A percentile compares a stretch with the other conserved stretches of the same genome.
These are phyloP conservation scores for Pagrus major DNA, from an alignment of 2,113 vertebrate genomes.

Conservation along the genomic window DNA sequence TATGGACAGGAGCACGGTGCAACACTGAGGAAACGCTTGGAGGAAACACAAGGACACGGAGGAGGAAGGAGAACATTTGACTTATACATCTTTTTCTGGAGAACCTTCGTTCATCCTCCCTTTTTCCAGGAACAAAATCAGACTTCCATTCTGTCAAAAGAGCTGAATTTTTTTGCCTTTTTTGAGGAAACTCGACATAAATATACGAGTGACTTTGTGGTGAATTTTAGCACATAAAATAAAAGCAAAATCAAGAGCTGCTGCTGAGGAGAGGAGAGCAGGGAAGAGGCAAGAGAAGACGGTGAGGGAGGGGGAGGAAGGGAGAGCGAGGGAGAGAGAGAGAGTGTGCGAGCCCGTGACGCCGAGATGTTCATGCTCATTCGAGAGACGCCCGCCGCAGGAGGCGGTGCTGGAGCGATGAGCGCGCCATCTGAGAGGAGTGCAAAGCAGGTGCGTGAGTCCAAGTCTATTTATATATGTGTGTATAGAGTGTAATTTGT, in stretches of 20 bases:
- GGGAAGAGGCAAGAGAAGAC: constrained; percentile 26
- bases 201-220: background rate
- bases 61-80: background rate
- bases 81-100: background rate
- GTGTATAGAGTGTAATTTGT: background rate
- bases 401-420: constrained; percentile 62
- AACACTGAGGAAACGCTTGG: constrained; percentile 5
- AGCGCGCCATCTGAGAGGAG: constrained; percentile 71
- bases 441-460: constrained; percentile 83
- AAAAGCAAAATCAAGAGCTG: background rate
- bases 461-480: background rate
- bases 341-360: constrained; percentile 55
- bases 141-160: background rate
- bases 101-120: background rate
- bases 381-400: constrained; percentile 77
- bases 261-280: constrained; percentile 26
- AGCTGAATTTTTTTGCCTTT: too few relatives aligned
- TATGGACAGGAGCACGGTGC: constrained; percentile 32
- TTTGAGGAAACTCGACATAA: too few relatives aligned
- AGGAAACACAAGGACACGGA: background rate
- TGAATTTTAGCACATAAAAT: constrained; percentile 22
- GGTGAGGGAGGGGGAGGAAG: constrained; percentile 61
- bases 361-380: constrained; percentile 86
- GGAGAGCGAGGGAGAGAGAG: constrained; percentile 47
- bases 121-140: background rate